phyloP scores from a whole-genome alignment of 2,888 invertebrate genomes.

The Pammene fasciana region DNA sequence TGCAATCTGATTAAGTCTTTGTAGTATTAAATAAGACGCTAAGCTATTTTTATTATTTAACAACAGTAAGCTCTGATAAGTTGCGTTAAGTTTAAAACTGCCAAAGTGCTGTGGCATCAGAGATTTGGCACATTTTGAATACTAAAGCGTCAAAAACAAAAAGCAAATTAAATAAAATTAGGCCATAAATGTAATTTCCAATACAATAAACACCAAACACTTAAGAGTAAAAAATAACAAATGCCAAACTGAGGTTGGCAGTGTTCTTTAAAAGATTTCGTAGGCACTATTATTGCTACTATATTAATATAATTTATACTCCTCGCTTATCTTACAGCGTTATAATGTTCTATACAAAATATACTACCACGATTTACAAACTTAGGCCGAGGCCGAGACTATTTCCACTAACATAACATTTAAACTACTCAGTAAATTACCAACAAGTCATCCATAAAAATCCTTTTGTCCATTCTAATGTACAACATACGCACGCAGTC shows the following conservation, averaged over 20 bases:
- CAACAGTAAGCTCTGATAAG: conserved; percentile 63
- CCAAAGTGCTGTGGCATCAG: conserved; percentile 60
- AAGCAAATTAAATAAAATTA: conserved; percentile 57
- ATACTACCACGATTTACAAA: conserved; percentile 78
- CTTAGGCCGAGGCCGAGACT: conserved; percentile 70
- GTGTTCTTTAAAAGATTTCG: conserved; percentile 78
- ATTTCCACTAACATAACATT: conserved; percentile 77
- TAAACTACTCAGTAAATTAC: conserved; percentile 69
- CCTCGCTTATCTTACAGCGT: conserved; percentile 78
- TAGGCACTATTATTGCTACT: conserved; percentile 83
- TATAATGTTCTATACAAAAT: conserved; percentile 77
- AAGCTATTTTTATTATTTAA: conserved; percentile 45
- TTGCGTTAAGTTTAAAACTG: conserved; percentile 46
- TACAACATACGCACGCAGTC: conserved; percentile 37
- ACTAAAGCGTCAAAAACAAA: conserved; percentile 48
- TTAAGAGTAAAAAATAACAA: conserved; percentile 76
- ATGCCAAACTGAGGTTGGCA: conserved; percentile 60
- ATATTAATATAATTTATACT: conserved; percentile 78
- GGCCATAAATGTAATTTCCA: conserved; percentile 52
- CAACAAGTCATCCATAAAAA: conserved; percentile 60
- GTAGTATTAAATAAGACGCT: conserved; percentile 46
- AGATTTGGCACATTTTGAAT: conserved; percentile 71
- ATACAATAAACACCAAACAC: conserved; percentile 74
- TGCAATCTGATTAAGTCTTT: conserved; percentile 56
- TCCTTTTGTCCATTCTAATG: conserved; percentile 49